phyloP scores from a whole-genome alignment of 2,888 invertebrate genomes.

The Chloromyia formosa region DNA sequence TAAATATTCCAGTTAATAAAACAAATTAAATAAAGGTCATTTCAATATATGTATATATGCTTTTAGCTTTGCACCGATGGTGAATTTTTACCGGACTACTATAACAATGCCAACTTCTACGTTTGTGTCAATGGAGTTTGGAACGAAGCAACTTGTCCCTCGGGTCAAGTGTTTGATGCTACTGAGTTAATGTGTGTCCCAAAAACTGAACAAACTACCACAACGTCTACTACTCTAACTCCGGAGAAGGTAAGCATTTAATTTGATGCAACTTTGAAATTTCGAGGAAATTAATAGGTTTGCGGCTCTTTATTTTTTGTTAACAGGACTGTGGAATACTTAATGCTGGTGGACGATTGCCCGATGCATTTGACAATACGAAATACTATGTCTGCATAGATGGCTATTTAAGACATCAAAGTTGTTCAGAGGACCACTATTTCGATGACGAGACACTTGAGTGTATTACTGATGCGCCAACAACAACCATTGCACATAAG shows the following conservation, averaged over 20 bases:
- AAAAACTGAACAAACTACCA: not conserved
- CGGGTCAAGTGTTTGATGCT: conserved; percentile 1
- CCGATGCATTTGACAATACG: not conserved
- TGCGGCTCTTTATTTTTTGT: not conserved
- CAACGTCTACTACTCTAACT: not conserved
- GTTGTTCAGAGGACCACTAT: not conserved
- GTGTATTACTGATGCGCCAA: not conserved
- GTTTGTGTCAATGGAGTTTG: conserved; percentile 4
- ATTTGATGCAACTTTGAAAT: not conserved
- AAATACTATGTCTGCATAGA: conserved; percentile 26
- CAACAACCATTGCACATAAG: not conserved
- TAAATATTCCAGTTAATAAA: too few relatives aligned
- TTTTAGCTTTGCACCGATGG: conserved; percentile 7
- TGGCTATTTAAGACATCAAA: not conserved
- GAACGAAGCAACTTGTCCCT: not conserved
- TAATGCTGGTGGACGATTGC: not conserved
- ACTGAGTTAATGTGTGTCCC: not conserved
- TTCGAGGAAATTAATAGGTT: not conserved
- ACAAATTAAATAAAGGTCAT: too few relatives aligned
- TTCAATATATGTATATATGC: too few relatives aligned
- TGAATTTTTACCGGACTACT: conserved; percentile 18
- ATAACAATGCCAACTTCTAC: conserved; percentile 1
- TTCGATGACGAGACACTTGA: not conserved
- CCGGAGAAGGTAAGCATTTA: not conserved
- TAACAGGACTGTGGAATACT: not conserved